These are phyloP conservation scores for Neelides sp. DNA, from an alignment of 1,140 invertebrate genomes.

Conservation along the genomic window DNA sequence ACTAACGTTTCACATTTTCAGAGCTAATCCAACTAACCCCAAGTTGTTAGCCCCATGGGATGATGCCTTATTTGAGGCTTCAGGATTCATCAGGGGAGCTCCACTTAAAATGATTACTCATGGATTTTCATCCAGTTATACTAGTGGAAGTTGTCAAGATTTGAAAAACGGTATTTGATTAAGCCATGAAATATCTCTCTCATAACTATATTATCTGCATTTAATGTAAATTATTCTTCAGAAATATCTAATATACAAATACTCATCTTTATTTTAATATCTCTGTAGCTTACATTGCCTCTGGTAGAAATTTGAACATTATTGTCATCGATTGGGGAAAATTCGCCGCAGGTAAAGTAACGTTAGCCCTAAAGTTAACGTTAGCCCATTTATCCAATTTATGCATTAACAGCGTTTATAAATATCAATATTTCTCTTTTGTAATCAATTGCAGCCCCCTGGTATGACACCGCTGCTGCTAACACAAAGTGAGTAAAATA, in stretches of 20 bases:
- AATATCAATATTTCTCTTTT: too few relatives aligned
- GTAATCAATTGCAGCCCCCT: too few relatives aligned
- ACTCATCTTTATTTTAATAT: too few relatives aligned
- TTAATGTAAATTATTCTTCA: not conserved
- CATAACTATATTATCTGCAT: not conserved
- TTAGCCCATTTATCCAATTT: not conserved
- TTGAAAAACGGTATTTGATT: conserved; percentile 5
- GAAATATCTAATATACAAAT: too few relatives aligned
- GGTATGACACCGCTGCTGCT: conserved; percentile 18
- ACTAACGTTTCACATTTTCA: not conserved
- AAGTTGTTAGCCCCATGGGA: not conserved
- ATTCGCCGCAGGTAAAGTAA: conserved; percentile 13
- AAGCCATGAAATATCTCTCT: not conserved
- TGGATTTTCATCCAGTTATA: conserved; percentile 14
- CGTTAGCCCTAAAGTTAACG: too few relatives aligned
- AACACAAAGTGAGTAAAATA: too few relatives aligned
- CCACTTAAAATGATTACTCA: conserved; percentile 24
- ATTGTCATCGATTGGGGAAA: conserved; percentile 16
- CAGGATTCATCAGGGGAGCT: conserved; percentile 9
- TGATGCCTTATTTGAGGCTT: conserved; percentile 7
- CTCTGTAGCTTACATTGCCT: conserved; percentile 10
- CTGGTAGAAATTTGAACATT: conserved; percentile 10
- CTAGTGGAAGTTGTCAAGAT: not conserved
- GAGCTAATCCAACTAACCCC: conserved; percentile 1
- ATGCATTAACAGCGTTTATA: too few relatives aligned